Percentiles rank a stretch among this genome's conserved stretches.
Evolutionary conservation across 2,888 invertebrate species (phyloP).

Genomic region (Alloplasta piceator): DNA sequence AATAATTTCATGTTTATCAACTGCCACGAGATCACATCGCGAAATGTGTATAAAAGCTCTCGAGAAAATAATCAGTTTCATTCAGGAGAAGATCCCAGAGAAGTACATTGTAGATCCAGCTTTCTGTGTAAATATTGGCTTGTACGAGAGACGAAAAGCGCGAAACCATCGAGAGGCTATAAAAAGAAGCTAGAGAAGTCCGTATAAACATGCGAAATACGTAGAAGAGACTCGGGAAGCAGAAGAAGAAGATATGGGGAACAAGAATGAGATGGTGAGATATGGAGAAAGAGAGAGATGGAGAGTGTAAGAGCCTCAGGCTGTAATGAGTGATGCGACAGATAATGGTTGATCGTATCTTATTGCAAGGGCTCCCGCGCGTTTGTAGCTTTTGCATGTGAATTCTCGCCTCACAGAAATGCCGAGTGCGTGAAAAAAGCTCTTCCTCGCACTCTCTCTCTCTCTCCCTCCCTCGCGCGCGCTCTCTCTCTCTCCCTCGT

Average conservation of each 20-base stretch:
- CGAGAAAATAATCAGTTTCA: too few relatives aligned
- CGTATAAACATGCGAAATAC: conserved; percentile 67
- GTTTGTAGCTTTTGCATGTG: conserved; percentile 59
- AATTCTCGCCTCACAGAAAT: conserved; percentile 62
- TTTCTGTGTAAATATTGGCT: conserved; percentile 4
- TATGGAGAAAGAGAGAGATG: conserved; percentile 37
- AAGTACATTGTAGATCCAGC: not conserved
- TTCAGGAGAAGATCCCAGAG: too few relatives aligned
- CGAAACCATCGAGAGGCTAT: conserved; percentile 72
- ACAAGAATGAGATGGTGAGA: conserved; percentile 31
- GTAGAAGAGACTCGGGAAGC: conserved; percentile 23
- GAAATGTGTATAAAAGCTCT: too few relatives aligned
- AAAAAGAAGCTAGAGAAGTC: conserved; percentile 71
- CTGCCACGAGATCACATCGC: too few relatives aligned
- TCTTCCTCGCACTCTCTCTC: not conserved
- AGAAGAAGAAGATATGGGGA: conserved; percentile 23
- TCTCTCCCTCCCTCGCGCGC: not conserved
- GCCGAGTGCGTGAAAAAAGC: conserved; percentile 53
- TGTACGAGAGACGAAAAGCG: conserved; percentile 54
- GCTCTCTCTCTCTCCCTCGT: not conserved
- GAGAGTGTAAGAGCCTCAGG: conserved; percentile 54
- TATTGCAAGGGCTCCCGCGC: conserved; percentile 50
- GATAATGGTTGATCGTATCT: conserved; percentile 76
- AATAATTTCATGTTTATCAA: too few relatives aligned
- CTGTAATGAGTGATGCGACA: conserved; percentile 76